These are phyloP conservation scores for Bhutanitis thaidina DNA, from an alignment of 2,888 invertebrate species.

Conservation along the genomic window DNA sequence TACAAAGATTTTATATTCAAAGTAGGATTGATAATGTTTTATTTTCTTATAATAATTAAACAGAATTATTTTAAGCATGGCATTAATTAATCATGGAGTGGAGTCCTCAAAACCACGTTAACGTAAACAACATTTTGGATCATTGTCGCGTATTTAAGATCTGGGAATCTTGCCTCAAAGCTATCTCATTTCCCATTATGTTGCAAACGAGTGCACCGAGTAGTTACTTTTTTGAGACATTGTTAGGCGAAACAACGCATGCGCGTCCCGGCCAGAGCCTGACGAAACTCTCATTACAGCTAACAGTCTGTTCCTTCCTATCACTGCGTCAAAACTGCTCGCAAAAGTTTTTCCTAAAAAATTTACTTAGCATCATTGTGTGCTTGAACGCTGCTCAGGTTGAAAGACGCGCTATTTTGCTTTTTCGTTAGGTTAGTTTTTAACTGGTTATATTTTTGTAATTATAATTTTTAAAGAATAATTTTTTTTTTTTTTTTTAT, in stretches of 20 bases:
- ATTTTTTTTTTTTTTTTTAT: no score
- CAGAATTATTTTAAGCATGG: no score
- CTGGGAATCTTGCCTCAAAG: neutral
- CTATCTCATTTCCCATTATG: slow-evolving; percentile 15
- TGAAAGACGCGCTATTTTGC: neutral
- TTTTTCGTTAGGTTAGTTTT: neutral
- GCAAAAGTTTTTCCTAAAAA: neutral
- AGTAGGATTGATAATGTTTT: no score
- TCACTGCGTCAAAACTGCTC: slow-evolving; percentile 1
- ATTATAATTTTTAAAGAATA: no score
- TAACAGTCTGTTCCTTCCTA: slow-evolving; percentile 14
- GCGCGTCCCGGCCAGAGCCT: slow-evolving; percentile 25
- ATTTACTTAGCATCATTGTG: neutral
- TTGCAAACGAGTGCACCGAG: slow-evolving; percentile 20
- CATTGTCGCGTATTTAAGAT: slow-evolving; percentile 1
- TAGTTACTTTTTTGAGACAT: slow-evolving; percentile 18
- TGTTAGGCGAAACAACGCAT: slow-evolving; percentile 20
- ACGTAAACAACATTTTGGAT: no score
- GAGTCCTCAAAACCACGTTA: no score
- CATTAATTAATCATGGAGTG: no score
- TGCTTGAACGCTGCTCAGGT: neutral
- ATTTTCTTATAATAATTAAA: no score
- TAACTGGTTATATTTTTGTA: neutral
- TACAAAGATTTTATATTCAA: no score
- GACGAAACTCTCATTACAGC: slow-evolving; percentile 12